phyloP scores from a whole-genome alignment of 2,888 invertebrate species.

The Erebia palarica region DNA sequence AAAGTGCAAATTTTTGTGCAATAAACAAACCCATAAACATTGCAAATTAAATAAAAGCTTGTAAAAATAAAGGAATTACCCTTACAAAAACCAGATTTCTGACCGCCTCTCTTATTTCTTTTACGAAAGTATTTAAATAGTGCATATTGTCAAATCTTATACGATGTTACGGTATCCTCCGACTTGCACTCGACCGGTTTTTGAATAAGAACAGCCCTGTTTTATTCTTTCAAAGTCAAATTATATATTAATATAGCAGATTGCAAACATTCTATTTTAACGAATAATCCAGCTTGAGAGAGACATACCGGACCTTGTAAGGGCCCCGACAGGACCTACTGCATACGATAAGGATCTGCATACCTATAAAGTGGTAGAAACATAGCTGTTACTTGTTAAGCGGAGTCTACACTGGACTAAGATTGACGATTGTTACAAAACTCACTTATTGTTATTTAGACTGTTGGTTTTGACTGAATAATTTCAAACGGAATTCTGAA shows the following conservation, averaged over 20 bases:
- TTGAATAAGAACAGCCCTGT: too few species aligned
- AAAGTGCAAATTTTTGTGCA: too few species aligned
- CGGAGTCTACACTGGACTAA: slow-evolving; percentile 17
- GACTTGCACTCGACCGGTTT: too few species aligned
- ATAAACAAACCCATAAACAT: too few species aligned
- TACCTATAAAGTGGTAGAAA: slow-evolving; percentile 51
- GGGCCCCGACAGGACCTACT: slow-evolving; percentile 58
- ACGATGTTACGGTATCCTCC: too few species aligned
- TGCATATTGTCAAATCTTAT: too few species aligned
- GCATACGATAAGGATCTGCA: slow-evolving; percentile 60
- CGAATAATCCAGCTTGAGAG: slow-evolving; percentile 1
- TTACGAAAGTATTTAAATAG: too few species aligned
- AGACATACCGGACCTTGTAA: slow-evolving; percentile 61
- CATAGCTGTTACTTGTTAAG: slow-evolving; percentile 38
- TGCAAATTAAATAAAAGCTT: too few species aligned
- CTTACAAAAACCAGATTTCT: too few species aligned
- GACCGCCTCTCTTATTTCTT: too few species aligned
- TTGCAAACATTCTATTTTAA: background rate
- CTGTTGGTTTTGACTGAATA: background rate
- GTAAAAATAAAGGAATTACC: too few species aligned
- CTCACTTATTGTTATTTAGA: background rate
- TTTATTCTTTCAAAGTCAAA: background rate
- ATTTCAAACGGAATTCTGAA: background rate
- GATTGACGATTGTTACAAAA: slow-evolving; percentile 5
- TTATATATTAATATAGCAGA: background rate